These are phyloP conservation scores for Pseudococcus jackbeardsleyi DNA, from an alignment of 2,888 invertebrate species.

Conservation along the genomic window DNA sequence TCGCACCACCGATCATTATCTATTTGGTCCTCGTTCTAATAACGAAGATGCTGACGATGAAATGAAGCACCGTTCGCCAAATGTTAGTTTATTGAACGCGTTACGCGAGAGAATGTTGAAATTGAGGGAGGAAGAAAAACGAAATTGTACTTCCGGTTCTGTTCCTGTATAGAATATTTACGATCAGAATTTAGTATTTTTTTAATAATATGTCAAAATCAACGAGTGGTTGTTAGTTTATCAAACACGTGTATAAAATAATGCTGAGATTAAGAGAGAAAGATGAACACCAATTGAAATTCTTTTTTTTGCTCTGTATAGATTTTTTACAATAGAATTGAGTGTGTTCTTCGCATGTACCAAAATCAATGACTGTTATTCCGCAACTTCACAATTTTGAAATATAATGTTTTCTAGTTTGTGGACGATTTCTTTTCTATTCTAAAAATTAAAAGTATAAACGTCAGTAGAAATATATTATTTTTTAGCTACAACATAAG, in stretches of 20 bases:
- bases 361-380: too few species aligned
- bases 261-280: too few species aligned
- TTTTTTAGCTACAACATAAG: conserved; percentile 24
- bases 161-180: too few species aligned
- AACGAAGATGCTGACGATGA: conserved; percentile 58
- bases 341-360: too few species aligned
- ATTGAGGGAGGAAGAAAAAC: conserved; percentile 2
- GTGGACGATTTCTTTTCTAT: not conserved
- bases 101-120: conserved; percentile 30
- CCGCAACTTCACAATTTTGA: not conserved
- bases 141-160: not conserved
- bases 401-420: not conserved
- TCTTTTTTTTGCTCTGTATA: too few species aligned
- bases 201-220: not conserved
- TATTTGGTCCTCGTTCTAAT: conserved; percentile 16
- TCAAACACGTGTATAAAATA: too few species aligned
- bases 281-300: too few species aligned
- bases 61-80: conserved; percentile 26
- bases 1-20: conserved; percentile 46
- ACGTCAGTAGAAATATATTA: conserved; percentile 52
- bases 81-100: conserved; percentile 22
- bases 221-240: too few species aligned
- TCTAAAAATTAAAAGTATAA: not conserved
- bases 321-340: too few species aligned
- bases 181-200: not conserved